Evolutionary conservation across 2,797 vertebrate genomes (phyloP), one percentile per base, ranked within the genome.

Genomic region (Xiphorhynchus erythropygius): DNA sequence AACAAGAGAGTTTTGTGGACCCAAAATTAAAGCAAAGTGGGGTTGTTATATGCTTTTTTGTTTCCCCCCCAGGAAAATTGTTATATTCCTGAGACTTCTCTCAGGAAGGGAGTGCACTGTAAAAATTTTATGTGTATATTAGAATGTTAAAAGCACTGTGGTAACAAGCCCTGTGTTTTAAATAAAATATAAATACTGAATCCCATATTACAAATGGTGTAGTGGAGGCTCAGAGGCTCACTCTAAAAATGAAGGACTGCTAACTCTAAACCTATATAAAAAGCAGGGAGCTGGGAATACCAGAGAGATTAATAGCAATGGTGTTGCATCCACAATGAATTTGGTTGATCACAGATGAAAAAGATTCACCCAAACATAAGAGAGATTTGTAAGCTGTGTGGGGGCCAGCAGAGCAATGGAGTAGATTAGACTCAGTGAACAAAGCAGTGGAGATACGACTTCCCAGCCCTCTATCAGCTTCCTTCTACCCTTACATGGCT

Each of bases 101-200:
- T 93, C 73, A 91, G 89, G 89, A 89, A 89, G 63, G 64, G 55
- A 90, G 37, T 4, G 7, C 1, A 1, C 47, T 17, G 52, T 87
- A 92, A 96, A 94, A 83, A 15, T 71, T 90, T 91, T 91, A 80
- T 83, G 41, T 27, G 41, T 74, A 21, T 59, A 73, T 90, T 94
- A 93, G 78, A 91, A 87, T 52, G 85, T 68, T 89, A 92, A 95
- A 94, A 95, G 60, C 53, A 77, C 71, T 69, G 56, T 68, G 84
- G 59, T 91, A 92, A 94, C 44, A 90, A 91, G 56, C 41, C 64
- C 37, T 89, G 56, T 85, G 65, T 87, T 95, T 92, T 87, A 89
- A 93, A 91, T 65, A 94, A 89, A 95, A 94, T 79, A 63, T 41
- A 92, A 93, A 70, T 37, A 70, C 47, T 9, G 13, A 91, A 89